phyloP scores from a whole-genome alignment of 1,140 invertebrate species.

The Drosophila oshimai region DNA sequence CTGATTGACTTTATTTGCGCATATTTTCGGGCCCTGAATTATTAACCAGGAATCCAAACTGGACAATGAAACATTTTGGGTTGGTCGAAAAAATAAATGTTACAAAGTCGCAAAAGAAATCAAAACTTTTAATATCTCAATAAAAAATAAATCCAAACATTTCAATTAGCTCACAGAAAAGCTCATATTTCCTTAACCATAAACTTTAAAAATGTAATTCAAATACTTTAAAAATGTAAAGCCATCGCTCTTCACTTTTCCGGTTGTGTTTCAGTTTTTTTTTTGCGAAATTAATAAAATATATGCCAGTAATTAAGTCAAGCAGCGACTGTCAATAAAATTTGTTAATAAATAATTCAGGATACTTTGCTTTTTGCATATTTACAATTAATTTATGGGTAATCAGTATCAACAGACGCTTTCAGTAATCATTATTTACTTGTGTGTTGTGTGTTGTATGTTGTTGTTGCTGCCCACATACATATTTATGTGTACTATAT shows the following conservation, averaged over 20 bases:
- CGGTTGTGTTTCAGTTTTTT: constrained; percentile 16
- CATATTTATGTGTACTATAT: constrained; percentile 3
- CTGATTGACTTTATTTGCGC: constrained; percentile 77
- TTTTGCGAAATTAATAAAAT: constrained; percentile 79
- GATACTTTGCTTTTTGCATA: constrained; percentile 78
- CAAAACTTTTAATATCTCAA: no score
- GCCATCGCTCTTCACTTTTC: neutral
- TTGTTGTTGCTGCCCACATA: neutral
- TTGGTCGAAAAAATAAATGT: neutral
- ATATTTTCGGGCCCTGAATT: constrained; percentile 68
- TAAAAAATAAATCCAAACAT: no score
- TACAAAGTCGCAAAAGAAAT: neutral
- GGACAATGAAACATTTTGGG: neutral
- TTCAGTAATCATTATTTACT: constrained; percentile 79
- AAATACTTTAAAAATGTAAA: neutral
- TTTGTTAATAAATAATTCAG: constrained; percentile 82
- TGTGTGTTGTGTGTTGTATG: constrained; percentile 12
- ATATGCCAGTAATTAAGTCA: constrained; percentile 82
- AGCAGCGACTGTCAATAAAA: constrained; percentile 81
- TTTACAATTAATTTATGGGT: constrained; percentile 80
- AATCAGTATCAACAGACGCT: constrained; percentile 76
- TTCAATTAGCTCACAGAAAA: no score
- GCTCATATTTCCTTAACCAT: neutral
- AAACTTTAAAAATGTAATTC: neutral
- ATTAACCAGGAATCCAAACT: constrained; percentile 65